Base-by-base conservation (phyloP, 2,888 invertebrate genomes). In the Pseudococcus longispinus region DNA sequence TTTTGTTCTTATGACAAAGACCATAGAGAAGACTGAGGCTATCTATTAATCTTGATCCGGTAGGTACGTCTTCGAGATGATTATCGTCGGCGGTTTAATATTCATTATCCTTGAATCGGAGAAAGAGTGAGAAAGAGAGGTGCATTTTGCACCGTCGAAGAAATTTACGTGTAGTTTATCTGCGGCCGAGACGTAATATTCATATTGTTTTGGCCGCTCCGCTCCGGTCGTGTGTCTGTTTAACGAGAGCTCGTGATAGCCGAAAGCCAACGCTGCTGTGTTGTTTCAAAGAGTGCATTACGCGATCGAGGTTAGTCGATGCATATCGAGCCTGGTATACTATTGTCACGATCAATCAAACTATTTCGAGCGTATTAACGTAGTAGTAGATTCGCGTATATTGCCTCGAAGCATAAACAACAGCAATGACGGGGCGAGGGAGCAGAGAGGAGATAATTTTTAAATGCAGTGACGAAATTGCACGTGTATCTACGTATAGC, bases 291-390 rank as follows among this genome's bases (percentile, higher is more conserved):
- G 4, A 29, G 70, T 70, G 70, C 70, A 70, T 70, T 70, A 70
- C 70, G 70, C 26, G 70, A 70, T 70, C 29, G 70, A 70, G 70
- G 70, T 70, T 70, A 70, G 15, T 29, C 70, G 70, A 70, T 70
- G 70, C 70, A 70, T 70, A 70, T 70, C 70, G 70, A 65, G 20
- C 65, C 65, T 70, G 3, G 70, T 80, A 26, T 20, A 80, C 42
- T 80, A 80, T 80, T 80, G 77, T 80, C 77, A 80, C 77, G 77
- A 80, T 80, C 77, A 20, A 42, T 42, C 77, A 29, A 42, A 20
- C 42, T 80, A 80, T 80, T 80, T 80, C 37, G 42, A 80, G 23
- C 42, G 77, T 42, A 74, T 74, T 74, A 15, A 8, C n/a, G 55
- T 55, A 55, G 11, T 23, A 23, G 11, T 60, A 20, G 0, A 60